phyloP scores from a whole-genome alignment of 2,113 vertebrate species.

The Cyphomyrus plagiostoma region DNA sequence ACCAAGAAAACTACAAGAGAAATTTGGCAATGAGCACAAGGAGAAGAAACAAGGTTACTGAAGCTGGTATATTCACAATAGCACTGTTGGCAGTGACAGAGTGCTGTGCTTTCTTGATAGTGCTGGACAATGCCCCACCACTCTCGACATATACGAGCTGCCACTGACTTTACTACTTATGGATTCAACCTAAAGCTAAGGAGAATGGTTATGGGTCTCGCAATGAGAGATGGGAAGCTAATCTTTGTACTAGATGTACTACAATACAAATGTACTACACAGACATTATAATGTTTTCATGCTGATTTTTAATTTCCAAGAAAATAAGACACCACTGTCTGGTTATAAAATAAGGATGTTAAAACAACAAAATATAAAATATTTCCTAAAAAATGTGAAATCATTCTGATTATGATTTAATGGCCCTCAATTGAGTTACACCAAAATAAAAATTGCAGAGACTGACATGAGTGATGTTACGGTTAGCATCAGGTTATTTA shows the following conservation, averaged over 20 bases:
- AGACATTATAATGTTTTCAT: neutral
- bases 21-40: neutral
- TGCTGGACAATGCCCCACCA: neutral
- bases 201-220: neutral
- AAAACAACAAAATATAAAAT: neutral
- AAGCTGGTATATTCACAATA: neutral
- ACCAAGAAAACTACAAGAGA: neutral
- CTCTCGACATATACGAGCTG: neutral
- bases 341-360: neutral
- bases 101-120: neutral
- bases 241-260: neutral
- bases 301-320: neutral
- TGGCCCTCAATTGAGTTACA: neutral
- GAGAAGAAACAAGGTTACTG: neutral
- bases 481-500: neutral
- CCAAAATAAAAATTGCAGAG: neutral
- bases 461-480: neutral
- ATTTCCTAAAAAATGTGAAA: neutral
- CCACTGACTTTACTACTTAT: neutral
- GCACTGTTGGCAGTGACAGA: neutral
- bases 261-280: neutral
- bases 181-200: neutral
- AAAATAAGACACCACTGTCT: neutral
- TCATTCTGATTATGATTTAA: neutral
- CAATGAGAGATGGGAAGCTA: neutral